Evolutionary conservation across 2,113 vertebrate species (phyloP).

Genomic region (Pterocles orientalis): DNA sequence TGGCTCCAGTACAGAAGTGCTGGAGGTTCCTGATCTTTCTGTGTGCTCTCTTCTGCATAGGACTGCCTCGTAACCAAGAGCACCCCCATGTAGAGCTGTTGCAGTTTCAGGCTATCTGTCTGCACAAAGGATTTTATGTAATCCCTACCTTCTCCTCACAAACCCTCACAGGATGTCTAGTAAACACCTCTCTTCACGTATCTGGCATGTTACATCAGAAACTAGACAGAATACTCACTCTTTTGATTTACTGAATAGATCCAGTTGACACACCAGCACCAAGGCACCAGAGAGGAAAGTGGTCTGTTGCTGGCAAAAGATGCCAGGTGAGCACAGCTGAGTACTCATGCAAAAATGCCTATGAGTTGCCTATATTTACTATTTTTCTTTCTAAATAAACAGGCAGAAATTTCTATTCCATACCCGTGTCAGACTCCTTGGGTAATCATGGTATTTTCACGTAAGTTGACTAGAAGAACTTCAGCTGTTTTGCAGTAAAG

Average conservation of each 20-base stretch:
- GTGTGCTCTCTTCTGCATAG: fast-evolving
- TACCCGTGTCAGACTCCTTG: neutral
- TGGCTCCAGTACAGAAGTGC: neutral
- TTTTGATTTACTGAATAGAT: neutral
- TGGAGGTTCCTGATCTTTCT: neutral
- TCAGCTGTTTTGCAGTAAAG: neutral
- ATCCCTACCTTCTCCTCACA: neutral
- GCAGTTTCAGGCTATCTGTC: neutral
- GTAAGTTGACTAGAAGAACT: neutral
- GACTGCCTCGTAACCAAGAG: neutral
- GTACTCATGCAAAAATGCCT: neutral
- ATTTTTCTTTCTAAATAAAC: neutral
- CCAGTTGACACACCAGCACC: neutral
- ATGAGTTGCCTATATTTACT: neutral
- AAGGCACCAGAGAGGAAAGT: neutral
- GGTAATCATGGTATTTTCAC: neutral
- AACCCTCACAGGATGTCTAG: neutral
- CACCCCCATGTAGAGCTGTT: fast-evolving
- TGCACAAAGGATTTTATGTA: neutral
- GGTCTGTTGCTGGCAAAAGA: neutral
- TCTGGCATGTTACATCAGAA: neutral
- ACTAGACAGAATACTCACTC: neutral
- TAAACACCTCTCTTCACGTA: neutral
- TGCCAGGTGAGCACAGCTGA: neutral
- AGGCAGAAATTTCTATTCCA: neutral